Base-by-base conservation (phyloP, 2,797 vertebrate genomes). In the Tapirus indicus region DNA sequence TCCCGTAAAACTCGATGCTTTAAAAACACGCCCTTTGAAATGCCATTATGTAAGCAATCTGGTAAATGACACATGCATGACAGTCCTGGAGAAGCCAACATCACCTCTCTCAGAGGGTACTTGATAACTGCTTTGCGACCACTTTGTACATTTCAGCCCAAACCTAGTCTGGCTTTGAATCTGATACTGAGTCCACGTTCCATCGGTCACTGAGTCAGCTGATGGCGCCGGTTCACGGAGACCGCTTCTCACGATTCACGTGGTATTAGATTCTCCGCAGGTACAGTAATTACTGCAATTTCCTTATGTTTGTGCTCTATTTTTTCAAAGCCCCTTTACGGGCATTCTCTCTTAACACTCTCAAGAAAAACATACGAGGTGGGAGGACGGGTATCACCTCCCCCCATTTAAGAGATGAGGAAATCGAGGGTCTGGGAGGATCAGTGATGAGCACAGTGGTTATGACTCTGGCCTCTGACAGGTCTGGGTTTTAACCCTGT, bases 211-310 rank as follows among this genome's bases (percentile, higher is more conserved):
- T 4, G 62, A 29, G 20, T 38, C 29, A 18, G 74, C 56, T 7
- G 56, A 47, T 0, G 7, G 58, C 0, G 0, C 9, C 0, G 18
- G 54, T 11, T 47, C 32, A 1, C 0, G 8, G 47, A 20, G 71
- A 58, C 10, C 0, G 5, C 7, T 32, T 27, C 25, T 18, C 35
- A 21, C 72, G 0, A 0, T 9, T 41, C 27, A 5, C 0, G 0
- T 1, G 90, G 35, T 9, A 44, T 80, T 17, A 7, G 58, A 5
- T 4, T 47, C 75, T 25, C 29, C 7, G 62, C 44, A 74, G 94
- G 52, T 13, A 41, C 3, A 23, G 12, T 2, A 13, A 56, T 14
- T 2, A 25, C 29, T 13, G 17, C 13, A 23, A 38, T 49, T 35
- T 44, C 72, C 58, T 35, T 25, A 4, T 6, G 3, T 35, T 2